phyloP scores from a whole-genome alignment of 1,140 invertebrate species.

The Apis florea region DNA sequence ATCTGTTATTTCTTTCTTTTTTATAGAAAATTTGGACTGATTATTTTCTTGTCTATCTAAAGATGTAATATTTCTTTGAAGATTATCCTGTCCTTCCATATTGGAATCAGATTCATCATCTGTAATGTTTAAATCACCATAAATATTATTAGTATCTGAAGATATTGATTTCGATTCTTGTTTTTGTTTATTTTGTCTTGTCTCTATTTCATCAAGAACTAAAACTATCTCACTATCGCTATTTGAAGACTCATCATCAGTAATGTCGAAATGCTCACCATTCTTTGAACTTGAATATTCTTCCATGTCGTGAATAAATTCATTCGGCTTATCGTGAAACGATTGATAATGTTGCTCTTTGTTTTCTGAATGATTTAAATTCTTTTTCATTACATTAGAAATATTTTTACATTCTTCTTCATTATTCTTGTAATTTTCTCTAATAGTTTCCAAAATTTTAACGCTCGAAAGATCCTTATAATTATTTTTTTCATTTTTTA shows the following conservation, averaged over 20 bases:
- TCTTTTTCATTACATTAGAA: conserved; percentile 49
- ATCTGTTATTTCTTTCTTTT: background rate
- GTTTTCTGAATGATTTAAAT: background rate
- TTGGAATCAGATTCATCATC: conserved; percentile 72
- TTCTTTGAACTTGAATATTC: conserved; percentile 18
- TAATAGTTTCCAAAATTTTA: background rate
- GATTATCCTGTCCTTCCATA: conserved; percentile 27
- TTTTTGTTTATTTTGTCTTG: background rate
- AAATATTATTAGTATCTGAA: conserved; percentile 7
- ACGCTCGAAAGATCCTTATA: conserved; percentile 10
- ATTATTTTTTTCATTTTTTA: background rate
- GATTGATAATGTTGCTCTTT: background rate
- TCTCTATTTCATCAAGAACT: background rate
- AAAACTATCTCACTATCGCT: conserved; percentile 25
- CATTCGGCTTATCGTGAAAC: background rate
- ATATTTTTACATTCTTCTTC: conserved; percentile 70
- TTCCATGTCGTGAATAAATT: background rate
- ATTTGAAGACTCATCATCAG: conserved; percentile 74
- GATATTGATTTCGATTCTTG: background rate
- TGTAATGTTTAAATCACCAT: conserved; percentile 65
- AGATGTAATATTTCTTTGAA: conserved; percentile 10
- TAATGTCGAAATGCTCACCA: conserved; percentile 65
- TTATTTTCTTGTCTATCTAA: background rate
- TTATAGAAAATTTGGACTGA: background rate
- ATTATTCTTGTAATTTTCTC: conserved; percentile 33